These are phyloP conservation scores for Chamaea fasciata DNA, from an alignment of 2,113 vertebrate species.

Conservation along the genomic window DNA sequence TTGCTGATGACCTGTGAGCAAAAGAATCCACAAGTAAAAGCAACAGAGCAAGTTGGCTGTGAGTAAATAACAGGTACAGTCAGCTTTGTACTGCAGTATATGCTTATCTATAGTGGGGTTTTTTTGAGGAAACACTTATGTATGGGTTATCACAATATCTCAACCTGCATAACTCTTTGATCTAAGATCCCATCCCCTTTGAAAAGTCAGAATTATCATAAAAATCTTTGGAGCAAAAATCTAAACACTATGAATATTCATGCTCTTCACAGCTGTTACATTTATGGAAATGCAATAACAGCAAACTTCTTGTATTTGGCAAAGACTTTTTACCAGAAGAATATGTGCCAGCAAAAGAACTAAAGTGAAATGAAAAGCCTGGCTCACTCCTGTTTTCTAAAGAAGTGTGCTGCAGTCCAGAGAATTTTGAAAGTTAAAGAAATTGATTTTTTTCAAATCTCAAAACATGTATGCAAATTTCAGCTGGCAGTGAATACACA, in stretches of 20 bases:
- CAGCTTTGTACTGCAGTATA: background rate
- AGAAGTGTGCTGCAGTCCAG: conserved; percentile 14
- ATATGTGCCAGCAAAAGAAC: conserved; percentile 28
- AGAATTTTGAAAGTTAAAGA: conserved; percentile 35
- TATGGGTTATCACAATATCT: background rate
- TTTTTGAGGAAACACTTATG: background rate
- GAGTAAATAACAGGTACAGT: background rate
- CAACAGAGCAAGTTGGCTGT: background rate
- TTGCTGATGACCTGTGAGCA: conserved; percentile 3
- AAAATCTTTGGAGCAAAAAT: conserved; percentile 29
- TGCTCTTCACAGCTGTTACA: conserved; percentile 49
- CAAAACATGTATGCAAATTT: conserved; percentile 22
- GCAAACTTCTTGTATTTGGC: conserved; percentile 73
- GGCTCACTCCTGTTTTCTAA: conserved; percentile 1
- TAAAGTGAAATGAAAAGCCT: conserved; percentile 7
- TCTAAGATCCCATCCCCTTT: background rate
- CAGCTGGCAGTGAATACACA: background rate
- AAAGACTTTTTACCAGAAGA: conserved; percentile 51
- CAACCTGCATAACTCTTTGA: background rate
- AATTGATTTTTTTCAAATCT: background rate
- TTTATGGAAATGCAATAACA: conserved; percentile 67
- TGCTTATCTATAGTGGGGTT: background rate
- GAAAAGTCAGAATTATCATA: conserved; percentile 35
- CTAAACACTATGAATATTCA: conserved; percentile 60
- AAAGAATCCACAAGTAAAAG: background rate